phyloP scores from a whole-genome alignment of 2,797 vertebrate genomes.

The Anguilla obscura region DNA sequence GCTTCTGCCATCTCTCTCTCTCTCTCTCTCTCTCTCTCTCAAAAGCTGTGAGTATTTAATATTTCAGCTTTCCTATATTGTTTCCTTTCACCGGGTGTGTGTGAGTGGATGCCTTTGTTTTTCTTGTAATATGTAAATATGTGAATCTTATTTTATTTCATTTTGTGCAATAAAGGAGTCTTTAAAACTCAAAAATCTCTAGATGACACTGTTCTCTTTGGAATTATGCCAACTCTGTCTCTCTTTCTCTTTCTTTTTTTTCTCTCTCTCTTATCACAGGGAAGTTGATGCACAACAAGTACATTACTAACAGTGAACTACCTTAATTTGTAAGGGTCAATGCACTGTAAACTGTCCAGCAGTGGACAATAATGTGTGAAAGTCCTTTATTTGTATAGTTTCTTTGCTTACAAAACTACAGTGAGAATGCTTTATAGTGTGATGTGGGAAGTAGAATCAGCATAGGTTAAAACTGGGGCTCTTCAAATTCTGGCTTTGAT shows the following conservation, averaged over 20 bases:
- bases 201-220: no score
- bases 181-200: no score
- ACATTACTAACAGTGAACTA: constrained; percentile 50
- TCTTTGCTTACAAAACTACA: constrained; percentile 22
- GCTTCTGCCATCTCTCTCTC: constrained; percentile 33
- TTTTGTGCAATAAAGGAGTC: no score
- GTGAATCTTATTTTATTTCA: no score
- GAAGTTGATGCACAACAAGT: constrained; percentile 54
- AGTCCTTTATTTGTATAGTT: constrained; percentile 37
- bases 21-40: constrained; percentile 25
- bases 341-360: constrained; percentile 61
- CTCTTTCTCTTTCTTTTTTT: constrained; percentile 47
- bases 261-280: constrained; percentile 59
- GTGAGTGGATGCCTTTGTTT: no score
- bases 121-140: no score
- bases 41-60: no score
- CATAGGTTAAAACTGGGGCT: background rate
- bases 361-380: constrained; percentile 52
- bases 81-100: no score
- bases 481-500: background rate
- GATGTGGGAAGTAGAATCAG: background rate
- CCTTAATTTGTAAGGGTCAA: constrained; percentile 43
- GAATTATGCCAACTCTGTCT: constrained; percentile 12
- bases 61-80: no score
- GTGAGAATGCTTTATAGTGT: background rate